phyloP scores from a whole-genome alignment of 1,140 invertebrate genomes.

The Neuroterus valhalla region DNA sequence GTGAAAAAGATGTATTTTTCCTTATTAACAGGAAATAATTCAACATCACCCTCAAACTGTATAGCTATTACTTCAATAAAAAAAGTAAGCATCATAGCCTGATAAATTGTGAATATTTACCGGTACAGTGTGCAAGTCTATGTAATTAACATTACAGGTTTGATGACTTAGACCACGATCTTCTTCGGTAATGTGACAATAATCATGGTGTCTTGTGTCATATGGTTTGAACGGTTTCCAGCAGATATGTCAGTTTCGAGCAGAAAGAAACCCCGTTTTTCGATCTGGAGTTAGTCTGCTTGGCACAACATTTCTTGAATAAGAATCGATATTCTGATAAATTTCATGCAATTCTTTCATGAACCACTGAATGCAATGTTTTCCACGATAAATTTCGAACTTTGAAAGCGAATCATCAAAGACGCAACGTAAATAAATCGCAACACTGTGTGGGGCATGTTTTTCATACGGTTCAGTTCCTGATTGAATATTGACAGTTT shows the following conservation, averaged over 20 bases:
- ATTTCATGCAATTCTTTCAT: too few species aligned
- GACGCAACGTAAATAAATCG: too few species aligned
- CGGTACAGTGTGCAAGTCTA: not conserved
- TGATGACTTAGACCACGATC: not conserved
- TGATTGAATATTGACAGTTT: too few species aligned
- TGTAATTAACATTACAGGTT: not conserved
- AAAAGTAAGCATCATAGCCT: not conserved
- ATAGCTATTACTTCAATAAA: not conserved
- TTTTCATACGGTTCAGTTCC: too few species aligned
- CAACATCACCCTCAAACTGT: not conserved
- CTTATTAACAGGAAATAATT: not conserved
- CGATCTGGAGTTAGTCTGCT: not conserved
- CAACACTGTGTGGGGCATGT: too few species aligned
- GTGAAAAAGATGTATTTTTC: not conserved
- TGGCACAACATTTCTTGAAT: too few species aligned
- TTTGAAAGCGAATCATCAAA: too few species aligned
- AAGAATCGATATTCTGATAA: too few species aligned
- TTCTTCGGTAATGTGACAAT: too few species aligned
- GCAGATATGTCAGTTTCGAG: not conserved
- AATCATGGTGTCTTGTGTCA: not conserved
- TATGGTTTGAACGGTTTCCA: not conserved
- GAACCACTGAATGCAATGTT: too few species aligned
- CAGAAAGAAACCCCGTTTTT: not conserved
- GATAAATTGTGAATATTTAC: not conserved
- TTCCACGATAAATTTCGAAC: too few species aligned